Percentiles rank a stretch among this genome's conserved stretches.
phyloP scores from a whole-genome alignment of 2,797 vertebrate species.

The Thaleichthys pacificus region DNA sequence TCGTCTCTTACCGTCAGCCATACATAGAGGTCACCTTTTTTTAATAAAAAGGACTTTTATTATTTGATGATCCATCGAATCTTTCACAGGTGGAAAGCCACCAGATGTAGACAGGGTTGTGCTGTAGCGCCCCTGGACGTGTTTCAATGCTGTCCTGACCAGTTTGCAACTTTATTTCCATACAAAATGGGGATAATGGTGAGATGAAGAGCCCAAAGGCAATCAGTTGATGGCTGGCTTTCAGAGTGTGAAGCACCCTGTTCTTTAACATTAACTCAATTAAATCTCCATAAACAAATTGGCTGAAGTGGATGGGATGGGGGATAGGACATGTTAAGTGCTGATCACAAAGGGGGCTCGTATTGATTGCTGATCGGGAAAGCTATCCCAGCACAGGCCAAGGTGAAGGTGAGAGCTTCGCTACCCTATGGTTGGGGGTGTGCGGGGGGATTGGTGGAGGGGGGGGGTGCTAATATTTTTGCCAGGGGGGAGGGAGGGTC shows the following conservation, averaged over 20 bases:
- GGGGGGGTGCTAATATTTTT: slow-evolving; percentile 3
- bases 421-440: slow-evolving; percentile 13
- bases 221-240: slow-evolving; percentile 28
- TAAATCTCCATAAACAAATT: slow-evolving; percentile 53
- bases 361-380: slow-evolving; percentile 41
- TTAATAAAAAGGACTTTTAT: neutral
- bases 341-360: slow-evolving; percentile 23
- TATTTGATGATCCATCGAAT: neutral
- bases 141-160: slow-evolving; percentile 1
- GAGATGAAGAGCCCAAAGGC: slow-evolving; percentile 11
- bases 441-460: neutral
- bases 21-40: neutral
- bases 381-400: slow-evolving; percentile 11
- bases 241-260: slow-evolving; percentile 1
- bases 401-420: slow-evolving; percentile 30
- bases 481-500: neutral
- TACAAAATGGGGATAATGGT: slow-evolving; percentile 11
- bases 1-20: neutral
- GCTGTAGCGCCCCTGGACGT: slow-evolving; percentile 15
- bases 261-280: slow-evolving; percentile 44
- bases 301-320: slow-evolving; percentile 13
- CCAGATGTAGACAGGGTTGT: neutral
- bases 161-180: slow-evolving; percentile 33
- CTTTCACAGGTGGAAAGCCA: neutral
- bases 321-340: slow-evolving; percentile 34